Conservation (phyloP, 2,888 invertebrate species). For the Penaeus monodon region DNA sequence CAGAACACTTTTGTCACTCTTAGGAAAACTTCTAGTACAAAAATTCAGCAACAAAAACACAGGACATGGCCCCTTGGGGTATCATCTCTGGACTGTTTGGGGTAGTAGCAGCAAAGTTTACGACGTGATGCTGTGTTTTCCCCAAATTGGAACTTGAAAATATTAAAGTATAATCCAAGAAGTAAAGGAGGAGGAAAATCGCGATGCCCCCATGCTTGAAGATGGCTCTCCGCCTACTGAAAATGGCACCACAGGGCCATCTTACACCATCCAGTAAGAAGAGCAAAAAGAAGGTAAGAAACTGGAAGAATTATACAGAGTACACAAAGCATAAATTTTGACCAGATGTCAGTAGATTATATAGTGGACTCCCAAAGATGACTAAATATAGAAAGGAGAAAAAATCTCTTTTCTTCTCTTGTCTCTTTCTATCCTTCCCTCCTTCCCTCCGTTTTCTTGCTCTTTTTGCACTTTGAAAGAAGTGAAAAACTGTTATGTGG, state of each 20-base stretch:
- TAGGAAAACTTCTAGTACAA: conserved; percentile 83
- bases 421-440: too few relatives aligned
- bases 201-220: conserved; percentile 72
- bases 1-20: conserved; percentile 87
- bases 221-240: conserved; percentile 58
- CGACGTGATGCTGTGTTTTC: conserved; percentile 93
- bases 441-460: too few relatives aligned
- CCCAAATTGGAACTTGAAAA: conserved; percentile 86
- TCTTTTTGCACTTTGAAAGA: too few relatives aligned
- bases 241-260: conserved; percentile 43
- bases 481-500: too few relatives aligned
- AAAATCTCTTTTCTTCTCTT: too few relatives aligned
- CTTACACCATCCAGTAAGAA: conserved; percentile 54
- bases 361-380: too few relatives aligned
- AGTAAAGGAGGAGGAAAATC: conserved; percentile 88
- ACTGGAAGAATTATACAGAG: too few relatives aligned
- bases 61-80: conserved; percentile 95
- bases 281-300: conserved; percentile 71
- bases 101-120: conserved; percentile 93
- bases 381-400: too few relatives aligned
- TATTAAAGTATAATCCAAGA: conserved; percentile 93
- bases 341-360: too few relatives aligned
- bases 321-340: too few relatives aligned
- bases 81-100: conserved; percentile 96
- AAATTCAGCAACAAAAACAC: conserved; percentile 92